Evolutionary conservation across 1,140 invertebrate genomes (phyloP).

Genomic region (Ostrea denselamellosa): DNA sequence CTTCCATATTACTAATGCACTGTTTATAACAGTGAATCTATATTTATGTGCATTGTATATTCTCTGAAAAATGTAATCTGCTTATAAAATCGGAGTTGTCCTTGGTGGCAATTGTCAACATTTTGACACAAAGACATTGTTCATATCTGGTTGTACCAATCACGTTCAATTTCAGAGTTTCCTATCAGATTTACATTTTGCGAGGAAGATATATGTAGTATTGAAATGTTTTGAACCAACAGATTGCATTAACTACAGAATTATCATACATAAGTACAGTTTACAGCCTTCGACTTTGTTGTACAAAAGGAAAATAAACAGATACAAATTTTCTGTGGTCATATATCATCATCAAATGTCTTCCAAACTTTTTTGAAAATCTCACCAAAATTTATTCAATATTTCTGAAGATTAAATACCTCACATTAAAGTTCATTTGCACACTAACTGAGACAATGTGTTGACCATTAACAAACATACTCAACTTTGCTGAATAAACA

Average conservation of each 20-base stretch:
- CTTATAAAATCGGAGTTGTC: not conserved
- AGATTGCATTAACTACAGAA: too few relatives aligned
- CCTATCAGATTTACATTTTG: not conserved
- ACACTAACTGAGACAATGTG: conserved; percentile 1
- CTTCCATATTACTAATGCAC: not conserved
- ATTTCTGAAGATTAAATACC: not conserved
- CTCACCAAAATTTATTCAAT: not conserved
- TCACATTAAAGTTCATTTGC: not conserved
- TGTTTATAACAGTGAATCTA: not conserved
- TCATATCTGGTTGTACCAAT: not conserved
- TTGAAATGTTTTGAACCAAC: too few relatives aligned
- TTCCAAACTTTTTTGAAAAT: too few relatives aligned
- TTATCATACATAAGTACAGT: not conserved
- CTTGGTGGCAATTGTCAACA: not conserved
- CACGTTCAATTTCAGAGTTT: not conserved
- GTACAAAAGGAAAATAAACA: not conserved
- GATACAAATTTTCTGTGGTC: not conserved
- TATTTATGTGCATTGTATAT: not conserved
- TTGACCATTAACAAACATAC: not conserved
- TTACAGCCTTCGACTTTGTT: not conserved
- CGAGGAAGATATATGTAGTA: too few relatives aligned
- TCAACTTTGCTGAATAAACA: conserved; percentile 2
- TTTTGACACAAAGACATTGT: not conserved
- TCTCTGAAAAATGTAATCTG: not conserved
- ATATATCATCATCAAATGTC: too few relatives aligned